Conservation (phyloP, 2,797 vertebrate species). For the Malacoraja senta region DNA sequence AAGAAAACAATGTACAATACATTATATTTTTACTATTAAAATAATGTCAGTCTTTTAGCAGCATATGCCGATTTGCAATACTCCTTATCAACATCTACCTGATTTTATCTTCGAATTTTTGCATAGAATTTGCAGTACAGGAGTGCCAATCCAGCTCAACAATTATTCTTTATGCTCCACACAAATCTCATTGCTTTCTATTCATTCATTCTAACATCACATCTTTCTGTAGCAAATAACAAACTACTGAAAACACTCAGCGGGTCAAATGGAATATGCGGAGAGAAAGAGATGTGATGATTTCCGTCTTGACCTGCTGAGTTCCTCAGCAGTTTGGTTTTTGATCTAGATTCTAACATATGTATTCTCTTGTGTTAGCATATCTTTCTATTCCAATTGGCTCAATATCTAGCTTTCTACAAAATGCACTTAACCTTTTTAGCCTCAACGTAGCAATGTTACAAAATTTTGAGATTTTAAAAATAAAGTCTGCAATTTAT, state of each 20-base stretch:
- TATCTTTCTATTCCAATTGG: neutral
- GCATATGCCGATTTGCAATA: neutral
- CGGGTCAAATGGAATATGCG: no score
- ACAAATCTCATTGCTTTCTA: neutral
- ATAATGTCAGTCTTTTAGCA: neutral
- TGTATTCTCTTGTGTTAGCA: neutral
- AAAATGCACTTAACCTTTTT: neutral
- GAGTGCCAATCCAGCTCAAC: neutral
- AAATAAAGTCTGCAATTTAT: no score
- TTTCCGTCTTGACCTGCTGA: no score
- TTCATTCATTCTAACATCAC: no score
- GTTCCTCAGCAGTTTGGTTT: no score
- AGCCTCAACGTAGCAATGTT: no score
- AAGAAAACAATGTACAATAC: no score
- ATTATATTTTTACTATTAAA: neutral
- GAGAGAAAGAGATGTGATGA: no score
- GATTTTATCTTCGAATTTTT: neutral
- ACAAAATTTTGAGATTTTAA: no score
- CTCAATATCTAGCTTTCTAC: neutral
- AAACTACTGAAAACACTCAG: no score
- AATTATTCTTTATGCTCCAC: neutral
- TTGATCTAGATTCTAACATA: no score
- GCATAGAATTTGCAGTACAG: neutral
- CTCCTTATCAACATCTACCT: neutral
- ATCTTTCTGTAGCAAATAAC: no score